These are phyloP conservation scores for Galbula dea DNA, from an alignment of 2,113 vertebrate genomes.

Conservation along the genomic window DNA sequence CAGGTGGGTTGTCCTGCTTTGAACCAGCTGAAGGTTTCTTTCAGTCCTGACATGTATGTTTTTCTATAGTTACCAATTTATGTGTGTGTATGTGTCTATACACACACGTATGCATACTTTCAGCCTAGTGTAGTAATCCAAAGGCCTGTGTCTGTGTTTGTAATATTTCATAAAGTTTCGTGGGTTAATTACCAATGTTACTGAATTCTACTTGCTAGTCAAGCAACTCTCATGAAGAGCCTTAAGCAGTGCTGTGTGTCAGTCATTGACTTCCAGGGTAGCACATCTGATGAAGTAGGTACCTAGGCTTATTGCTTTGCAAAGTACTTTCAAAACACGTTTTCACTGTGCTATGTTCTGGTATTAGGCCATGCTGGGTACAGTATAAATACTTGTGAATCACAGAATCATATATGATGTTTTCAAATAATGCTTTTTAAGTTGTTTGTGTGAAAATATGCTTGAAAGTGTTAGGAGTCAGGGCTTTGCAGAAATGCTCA, in stretches of 20 bases:
- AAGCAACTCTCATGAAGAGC: neutral
- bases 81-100: rapidly evolving
- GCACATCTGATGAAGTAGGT: neutral
- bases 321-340: neutral
- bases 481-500: neutral
- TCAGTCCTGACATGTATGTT: neutral
- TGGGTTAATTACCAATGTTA: neutral
- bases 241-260: neutral
- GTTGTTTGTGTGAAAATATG: neutral
- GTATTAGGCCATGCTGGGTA: neutral
- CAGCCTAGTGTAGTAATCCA: neutral
- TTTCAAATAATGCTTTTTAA: neutral
- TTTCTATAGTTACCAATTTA: neutral
- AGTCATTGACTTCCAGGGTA: neutral
- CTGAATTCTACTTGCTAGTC: neutral
- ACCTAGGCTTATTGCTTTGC: neutral
- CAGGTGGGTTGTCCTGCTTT: neutral
- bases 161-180: neutral
- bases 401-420: neutral
- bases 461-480: neutral
- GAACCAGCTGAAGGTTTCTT: neutral
- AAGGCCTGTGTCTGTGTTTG: neutral
- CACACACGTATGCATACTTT: neutral
- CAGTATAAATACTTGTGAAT: neutral
- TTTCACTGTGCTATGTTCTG: neutral